Percentiles rank a stretch among this genome's conserved stretches.
phyloP scores from a whole-genome alignment of 2,113 vertebrate genomes.

The Scolopax mira region DNA sequence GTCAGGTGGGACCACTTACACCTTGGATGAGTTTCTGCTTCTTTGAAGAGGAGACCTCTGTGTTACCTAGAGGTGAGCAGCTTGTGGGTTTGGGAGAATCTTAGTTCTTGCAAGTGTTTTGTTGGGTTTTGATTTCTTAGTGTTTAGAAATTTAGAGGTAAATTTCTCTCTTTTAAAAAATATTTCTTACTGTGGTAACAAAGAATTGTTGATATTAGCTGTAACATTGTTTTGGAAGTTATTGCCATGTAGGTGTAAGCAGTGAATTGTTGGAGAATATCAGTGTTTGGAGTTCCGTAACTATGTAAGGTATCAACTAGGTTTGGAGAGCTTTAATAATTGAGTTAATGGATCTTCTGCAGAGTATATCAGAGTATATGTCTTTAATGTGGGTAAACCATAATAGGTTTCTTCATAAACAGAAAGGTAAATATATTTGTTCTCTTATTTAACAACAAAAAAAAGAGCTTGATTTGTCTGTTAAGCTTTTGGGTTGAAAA shows the following conservation, averaged over 20 bases:
- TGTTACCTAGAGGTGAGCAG: rapidly evolving
- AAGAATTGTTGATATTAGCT: rapidly evolving
- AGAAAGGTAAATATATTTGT: background rate
- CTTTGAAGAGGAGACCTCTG: rapidly evolving
- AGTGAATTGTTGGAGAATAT: background rate
- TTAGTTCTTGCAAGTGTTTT: background rate
- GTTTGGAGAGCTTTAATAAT: background rate
- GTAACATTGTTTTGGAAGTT: background rate
- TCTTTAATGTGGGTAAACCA: background rate
- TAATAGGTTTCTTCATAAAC: background rate
- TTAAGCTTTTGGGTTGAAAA: background rate
- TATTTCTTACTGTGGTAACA: rapidly evolving
- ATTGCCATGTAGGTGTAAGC: background rate
- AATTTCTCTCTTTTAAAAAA: rapidly evolving
- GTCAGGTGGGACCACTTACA: rapidly evolving
- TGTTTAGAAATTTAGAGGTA: background rate
- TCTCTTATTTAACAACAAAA: background rate
- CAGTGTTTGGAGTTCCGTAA: background rate
- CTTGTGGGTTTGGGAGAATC: background rate
- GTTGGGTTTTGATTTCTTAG: rapidly evolving
- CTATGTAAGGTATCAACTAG: background rate
- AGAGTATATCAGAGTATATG: rapidly evolving
- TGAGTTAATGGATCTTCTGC: background rate
- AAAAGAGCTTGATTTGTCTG: background rate
- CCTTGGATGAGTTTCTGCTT: rapidly evolving